Base-by-base conservation (phyloP, 2,888 invertebrate genomes). In the Oscheius sp. region DNA sequence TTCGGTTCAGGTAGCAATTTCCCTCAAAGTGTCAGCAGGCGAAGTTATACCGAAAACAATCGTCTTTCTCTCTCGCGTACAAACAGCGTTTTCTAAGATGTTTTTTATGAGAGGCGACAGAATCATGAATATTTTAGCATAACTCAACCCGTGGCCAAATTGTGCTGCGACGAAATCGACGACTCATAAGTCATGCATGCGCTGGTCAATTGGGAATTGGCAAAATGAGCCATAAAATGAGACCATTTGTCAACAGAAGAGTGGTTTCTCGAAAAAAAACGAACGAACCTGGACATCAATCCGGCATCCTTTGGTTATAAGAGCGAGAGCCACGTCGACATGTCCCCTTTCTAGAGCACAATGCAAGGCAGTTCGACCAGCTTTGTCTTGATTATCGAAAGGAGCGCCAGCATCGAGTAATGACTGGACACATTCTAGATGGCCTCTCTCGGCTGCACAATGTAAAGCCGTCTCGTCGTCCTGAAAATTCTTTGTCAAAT, bases 221-320 rank as follows among this genome's bases (percentile, higher is more conserved):
- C 52, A 66, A 66, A 63, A 63, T 63, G 63, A 45, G 63, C 63
- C 66, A 52, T 52, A 66, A 66, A 66, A 66, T 66, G 49, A 52
- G 66, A 16, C 18, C 43, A 43, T 61, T 61, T 61, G 61, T 61
- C 61, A 61, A 43, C 61, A 61, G 23, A 7, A 9, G 35, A 35
- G 35, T 6, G 35, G 35, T 35, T 9, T 9, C 35, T 9, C n/a
- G n/a, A 45, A 45, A 12, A 12, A 45, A 21, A 49, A 49, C 3
- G 35, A 13, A 53, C 68, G n/a, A 52, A 84, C 84, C 75, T 82
- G 69, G 25, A 91, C 86, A 85, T 92, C 91, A 82, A 91, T 90
- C 84, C 92, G 91, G 77, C 92, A 92, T 55, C 92, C 92, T 56
- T 91, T 91, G 81, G 92, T 91, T 55, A 93, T 89, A 70, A 93